Percentiles rank a stretch among this genome's conserved stretches.
Evolutionary conservation across 2,888 invertebrate genomes (phyloP).

Genomic region (Eupithecia inturbata): DNA sequence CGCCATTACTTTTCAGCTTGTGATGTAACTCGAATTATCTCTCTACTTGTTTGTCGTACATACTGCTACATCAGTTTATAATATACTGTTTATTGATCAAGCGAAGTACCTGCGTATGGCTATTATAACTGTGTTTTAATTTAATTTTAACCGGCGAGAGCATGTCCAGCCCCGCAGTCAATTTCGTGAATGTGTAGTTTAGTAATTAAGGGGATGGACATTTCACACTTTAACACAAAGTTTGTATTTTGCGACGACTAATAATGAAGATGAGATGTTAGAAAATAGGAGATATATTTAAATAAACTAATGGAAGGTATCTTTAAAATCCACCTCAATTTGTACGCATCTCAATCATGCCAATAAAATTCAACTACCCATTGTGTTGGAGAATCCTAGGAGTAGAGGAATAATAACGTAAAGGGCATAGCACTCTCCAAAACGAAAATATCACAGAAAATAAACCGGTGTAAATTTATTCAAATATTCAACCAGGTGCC

Average conservation of each 20-base stretch:
- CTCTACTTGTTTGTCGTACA: not conserved
- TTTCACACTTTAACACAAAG: not conserved
- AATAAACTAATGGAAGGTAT: not conserved
- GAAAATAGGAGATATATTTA: not conserved
- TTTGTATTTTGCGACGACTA: not conserved
- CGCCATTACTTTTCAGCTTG: conserved; percentile 15
- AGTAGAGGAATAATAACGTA: not conserved
- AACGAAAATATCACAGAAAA: not conserved
- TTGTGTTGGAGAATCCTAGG: conserved; percentile 16
- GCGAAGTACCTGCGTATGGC: not conserved
- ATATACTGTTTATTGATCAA: not conserved
- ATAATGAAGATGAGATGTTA: no score
- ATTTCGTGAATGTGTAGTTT: no score
- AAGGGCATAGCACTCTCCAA: no score
- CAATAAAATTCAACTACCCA: conserved; percentile 24
- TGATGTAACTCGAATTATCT: conserved; percentile 13
- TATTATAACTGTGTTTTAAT: not conserved
- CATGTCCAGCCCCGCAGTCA: no score
- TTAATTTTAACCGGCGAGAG: not conserved
- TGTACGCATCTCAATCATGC: conserved; percentile 21
- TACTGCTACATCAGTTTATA: not conserved
- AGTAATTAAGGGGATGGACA: not conserved
- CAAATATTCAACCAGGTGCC: not conserved
- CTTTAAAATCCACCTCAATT: conserved; percentile 18
- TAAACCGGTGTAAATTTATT: not conserved